Base-by-base conservation (phyloP, 1,140 invertebrate species). In the Zelostemma sp. region DNA sequence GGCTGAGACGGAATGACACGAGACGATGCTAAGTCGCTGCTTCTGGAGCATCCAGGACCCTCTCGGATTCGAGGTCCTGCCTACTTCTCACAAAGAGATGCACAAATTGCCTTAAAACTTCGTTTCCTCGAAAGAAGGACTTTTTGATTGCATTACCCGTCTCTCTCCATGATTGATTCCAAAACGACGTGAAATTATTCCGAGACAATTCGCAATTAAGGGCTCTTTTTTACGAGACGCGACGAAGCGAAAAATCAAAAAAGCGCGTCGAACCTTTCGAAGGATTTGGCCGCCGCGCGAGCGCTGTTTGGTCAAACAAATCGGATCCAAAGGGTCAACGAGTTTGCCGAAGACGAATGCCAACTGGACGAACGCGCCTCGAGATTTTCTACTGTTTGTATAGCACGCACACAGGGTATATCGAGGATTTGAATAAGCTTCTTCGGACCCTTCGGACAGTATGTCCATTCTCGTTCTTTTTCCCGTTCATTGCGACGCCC, bases 71-170 rank as follows among this genome's bases (percentile, higher is more conserved):
- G 53, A 72, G 68, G 68, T 67, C 65, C 61, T 53, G 68, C 66
- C 76, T 80, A 79, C 75, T 79, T 67, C 77, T 82, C 79, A 82
- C 81, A 84, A 84, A 85, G 83, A 84, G 79, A 83, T 75, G 82
- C 77, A 79, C 80, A 83, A 85, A 84, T 85, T 85, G 82, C 77
- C 81, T 83, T 60, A 75, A 67, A 85, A 85, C 80, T 84, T 80
- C 83, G 82, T 85, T 85, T 85, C 75, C 73, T 64, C 63, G 75
- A 76, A 82, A 82, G 83, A 82, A 82, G 79, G 81, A 82, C 80
- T 83, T 81, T 81, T 72, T 77, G 78, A 84, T 84, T 83, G 79
- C 77, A 77, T 84, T 85, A 82, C 74, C 71, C 68, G 64, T 62
- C 53, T 64, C 71, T 73, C 73, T 77, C 64, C 72, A 72, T 79